These are phyloP conservation scores for Sceloporus undulatus DNA, from an alignment of 2,113 vertebrate species.

Conservation along the genomic window DNA sequence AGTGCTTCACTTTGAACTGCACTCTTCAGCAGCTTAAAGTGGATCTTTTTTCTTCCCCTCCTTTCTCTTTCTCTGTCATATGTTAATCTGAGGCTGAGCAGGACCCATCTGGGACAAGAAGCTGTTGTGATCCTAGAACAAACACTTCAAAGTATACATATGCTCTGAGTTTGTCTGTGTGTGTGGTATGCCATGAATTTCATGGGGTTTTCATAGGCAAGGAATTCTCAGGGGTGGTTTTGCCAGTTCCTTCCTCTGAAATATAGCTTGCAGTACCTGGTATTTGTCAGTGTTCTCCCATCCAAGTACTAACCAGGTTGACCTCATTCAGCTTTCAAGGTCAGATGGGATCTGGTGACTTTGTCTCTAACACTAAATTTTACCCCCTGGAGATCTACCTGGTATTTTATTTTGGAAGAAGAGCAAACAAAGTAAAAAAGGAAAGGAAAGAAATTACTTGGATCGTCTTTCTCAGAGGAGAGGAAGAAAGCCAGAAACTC, in stretches of 20 bases:
- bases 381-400: constrained; percentile 59
- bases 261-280: no score
- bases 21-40: not conserved
- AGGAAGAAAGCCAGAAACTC: constrained; percentile 23
- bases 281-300: no score
- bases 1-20: not conserved
- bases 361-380: constrained; percentile 56
- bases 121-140: constrained; percentile 60
- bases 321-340: no score
- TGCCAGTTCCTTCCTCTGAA: no score
- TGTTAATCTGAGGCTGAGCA: constrained; percentile 30
- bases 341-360: no score
- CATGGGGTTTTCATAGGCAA: no score
- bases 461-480: constrained; percentile 38
- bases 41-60: no score
- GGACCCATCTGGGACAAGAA: constrained; percentile 48
- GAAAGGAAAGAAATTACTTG: constrained; percentile 50
- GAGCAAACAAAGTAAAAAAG: constrained; percentile 64
- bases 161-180: not conserved
- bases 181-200: no score
- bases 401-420: constrained; percentile 68
- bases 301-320: no score
- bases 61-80: not conserved
- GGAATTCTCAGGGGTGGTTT: no score
- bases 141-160: constrained; percentile 57